Base-by-base conservation (phyloP, 2,113 vertebrate genomes). In the Oxygymnocypris stewartii region DNA sequence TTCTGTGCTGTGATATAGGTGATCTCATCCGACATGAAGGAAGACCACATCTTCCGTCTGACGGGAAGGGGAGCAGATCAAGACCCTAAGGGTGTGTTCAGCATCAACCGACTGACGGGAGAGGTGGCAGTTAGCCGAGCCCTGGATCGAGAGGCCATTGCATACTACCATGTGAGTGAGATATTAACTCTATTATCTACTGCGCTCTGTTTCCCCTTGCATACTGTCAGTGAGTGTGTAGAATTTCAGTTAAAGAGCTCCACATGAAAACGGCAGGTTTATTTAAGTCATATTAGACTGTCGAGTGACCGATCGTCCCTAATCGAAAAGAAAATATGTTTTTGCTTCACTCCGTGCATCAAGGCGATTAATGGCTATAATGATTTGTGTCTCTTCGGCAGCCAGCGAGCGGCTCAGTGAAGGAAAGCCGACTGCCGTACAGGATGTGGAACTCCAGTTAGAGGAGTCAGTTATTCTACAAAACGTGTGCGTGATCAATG, bases 61-160 rank as follows among this genome's bases (percentile, higher is more conserved):
- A 96, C 93, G n/a, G 97, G 97, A 1, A 97, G 93, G 23, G 98
- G 98, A 49, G 96, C 97, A 6, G 97, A 99, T 93, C 96, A 96
- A 91, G 96, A 99, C 61, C 97, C 98, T 6, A 97, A 94, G 91
- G 97, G 96, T 85, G 92, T 96, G 87, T 99, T 99, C 93, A 94
- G 92, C 90, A 99, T 99, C 91, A 96, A 96, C 90, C 96, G 95
- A 73, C 93, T 96, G 89, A 97, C 91, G 0, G 98, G 98, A 86
- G 96, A 97, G 0, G 95, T 99, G 86, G 96, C 94, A 0, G 97
- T 99, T 92, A 98, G 96, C 65, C 95, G 95, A 75, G 88, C 94
- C 63, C 93, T 99, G 59, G 97, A 99, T 90, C 94, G 98, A 82
- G 98, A 99, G 93, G 91, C 83, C 12, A 95, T 94, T 18, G 95